These are phyloP conservation scores for Actinemys pallida DNA, from an alignment of 2,113 vertebrate genomes.

Conservation along the genomic window DNA sequence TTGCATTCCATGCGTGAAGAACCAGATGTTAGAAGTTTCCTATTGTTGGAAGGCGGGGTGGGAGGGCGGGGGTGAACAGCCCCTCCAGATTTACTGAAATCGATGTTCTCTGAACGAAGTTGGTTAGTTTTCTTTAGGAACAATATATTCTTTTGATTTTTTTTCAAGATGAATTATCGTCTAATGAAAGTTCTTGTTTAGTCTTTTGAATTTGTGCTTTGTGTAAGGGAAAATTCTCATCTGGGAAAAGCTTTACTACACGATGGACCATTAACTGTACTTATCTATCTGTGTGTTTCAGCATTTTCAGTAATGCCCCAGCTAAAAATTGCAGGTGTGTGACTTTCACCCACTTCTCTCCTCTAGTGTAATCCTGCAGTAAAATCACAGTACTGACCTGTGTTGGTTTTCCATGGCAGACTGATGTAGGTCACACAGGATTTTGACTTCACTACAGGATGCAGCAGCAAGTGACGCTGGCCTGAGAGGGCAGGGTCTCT, in stretches of 20 bases:
- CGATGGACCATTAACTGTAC: slow-evolving; percentile 51
- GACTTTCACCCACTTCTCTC: not conserved
- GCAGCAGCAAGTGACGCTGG: not conserved
- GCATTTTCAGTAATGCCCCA: not conserved
- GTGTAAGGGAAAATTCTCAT: slow-evolving; percentile 44
- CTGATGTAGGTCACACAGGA: not conserved
- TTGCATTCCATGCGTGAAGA: slow-evolving; percentile 96
- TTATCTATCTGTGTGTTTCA: not conserved
- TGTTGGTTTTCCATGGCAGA: rapidly evolving
- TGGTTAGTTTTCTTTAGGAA: slow-evolving; percentile 78
- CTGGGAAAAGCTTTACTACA: slow-evolving; percentile 33
- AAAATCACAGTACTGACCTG: rapidly evolving
- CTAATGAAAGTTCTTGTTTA: slow-evolving; percentile 71
- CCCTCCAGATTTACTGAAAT: slow-evolving; percentile 89
- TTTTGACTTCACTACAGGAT: rapidly evolving
- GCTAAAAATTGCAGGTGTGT: not conserved
- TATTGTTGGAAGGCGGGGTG: slow-evolving; percentile 76
- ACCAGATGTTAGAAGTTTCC: slow-evolving; percentile 97
- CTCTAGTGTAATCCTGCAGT: rapidly evolving
- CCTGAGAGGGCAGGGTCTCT: not conserved
- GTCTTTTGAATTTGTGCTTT: slow-evolving; percentile 66
- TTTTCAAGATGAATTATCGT: slow-evolving; percentile 76
- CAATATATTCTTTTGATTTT: slow-evolving; percentile 74
- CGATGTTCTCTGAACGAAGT: slow-evolving; percentile 85
- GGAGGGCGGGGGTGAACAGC: slow-evolving; percentile 62